Conservation (phyloP, 2,888 invertebrate species). For the Oithona nana region DNA sequence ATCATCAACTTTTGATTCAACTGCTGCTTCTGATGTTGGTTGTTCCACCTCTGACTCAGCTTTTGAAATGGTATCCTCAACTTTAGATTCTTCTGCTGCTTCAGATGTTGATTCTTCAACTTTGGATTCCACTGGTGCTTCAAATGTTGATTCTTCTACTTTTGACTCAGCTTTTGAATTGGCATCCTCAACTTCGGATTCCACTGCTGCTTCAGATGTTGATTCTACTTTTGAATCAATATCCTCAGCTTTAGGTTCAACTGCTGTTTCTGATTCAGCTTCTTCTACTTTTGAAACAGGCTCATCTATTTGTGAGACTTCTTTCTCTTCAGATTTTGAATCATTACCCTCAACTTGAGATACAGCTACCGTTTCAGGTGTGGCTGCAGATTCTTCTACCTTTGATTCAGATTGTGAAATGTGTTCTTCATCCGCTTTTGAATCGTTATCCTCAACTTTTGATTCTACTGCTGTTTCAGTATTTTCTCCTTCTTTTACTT, state of each 20-base stretch:
- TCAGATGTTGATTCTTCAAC: neutral
- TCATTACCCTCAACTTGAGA: slow-evolving; percentile 9
- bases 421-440: neutral
- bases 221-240: neutral
- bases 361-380: too few relatives aligned
- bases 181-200: neutral
- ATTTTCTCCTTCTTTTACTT: slow-evolving; percentile 12
- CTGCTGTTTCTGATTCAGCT: neutral
- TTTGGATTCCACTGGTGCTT: neutral
- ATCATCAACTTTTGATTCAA: neutral
- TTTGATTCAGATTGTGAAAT: neutral
- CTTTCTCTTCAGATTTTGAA: neutral
- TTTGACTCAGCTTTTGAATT: neutral
- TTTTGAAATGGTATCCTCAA: neutral
- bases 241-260: too few relatives aligned
- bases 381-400: neutral
- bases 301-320: neutral
- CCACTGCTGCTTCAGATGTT: slow-evolving; percentile 12
- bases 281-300: neutral
- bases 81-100: slow-evolving; percentile 5
- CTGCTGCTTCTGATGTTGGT: too few relatives aligned
- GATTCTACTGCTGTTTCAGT: neutral
- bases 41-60: neutral
- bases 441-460: slow-evolving; percentile 2
- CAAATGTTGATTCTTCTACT: too few relatives aligned